phyloP scores from a whole-genome alignment of 2,888 invertebrate genomes.

The Tridacna gigas region DNA sequence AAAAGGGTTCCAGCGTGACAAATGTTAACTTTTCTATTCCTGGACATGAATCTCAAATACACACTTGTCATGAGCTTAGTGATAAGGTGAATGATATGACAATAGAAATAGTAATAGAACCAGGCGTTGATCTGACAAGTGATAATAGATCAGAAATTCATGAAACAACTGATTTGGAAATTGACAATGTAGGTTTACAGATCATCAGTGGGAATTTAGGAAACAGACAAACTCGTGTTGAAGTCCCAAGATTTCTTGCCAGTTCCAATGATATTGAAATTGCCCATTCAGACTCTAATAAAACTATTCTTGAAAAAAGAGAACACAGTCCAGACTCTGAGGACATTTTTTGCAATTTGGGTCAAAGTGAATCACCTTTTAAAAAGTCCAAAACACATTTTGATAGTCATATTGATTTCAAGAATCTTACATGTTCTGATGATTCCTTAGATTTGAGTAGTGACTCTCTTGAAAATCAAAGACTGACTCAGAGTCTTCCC shows the following conservation, averaged over 20 bases:
- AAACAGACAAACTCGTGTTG: neutral
- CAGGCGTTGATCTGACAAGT: conserved; percentile 30
- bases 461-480: conserved; percentile 61
- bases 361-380: neutral
- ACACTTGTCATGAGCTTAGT: neutral
- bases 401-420: neutral
- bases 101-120: conserved; percentile 9
- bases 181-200: conserved; percentile 3
- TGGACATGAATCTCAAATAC: conserved; percentile 47
- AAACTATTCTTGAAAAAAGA: conserved; percentile 42
- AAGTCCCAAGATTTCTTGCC: too few species aligned
- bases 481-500: conserved; percentile 54
- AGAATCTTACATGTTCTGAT: conserved; percentile 43
- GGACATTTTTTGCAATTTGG: neutral
- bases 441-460: conserved; percentile 44
- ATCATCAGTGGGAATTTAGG: conserved; percentile 13
- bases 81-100: neutral
- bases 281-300: conserved; percentile 8
- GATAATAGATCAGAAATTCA: conserved; percentile 19
- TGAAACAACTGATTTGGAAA: conserved; percentile 17
- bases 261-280: neutral
- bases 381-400: neutral
- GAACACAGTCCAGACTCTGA: conserved; percentile 4
- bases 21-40: conserved; percentile 40
- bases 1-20: neutral